Evolutionary conservation across 2,113 vertebrate genomes (phyloP).

Genomic region (Epinephelus cyanopodus): DNA sequence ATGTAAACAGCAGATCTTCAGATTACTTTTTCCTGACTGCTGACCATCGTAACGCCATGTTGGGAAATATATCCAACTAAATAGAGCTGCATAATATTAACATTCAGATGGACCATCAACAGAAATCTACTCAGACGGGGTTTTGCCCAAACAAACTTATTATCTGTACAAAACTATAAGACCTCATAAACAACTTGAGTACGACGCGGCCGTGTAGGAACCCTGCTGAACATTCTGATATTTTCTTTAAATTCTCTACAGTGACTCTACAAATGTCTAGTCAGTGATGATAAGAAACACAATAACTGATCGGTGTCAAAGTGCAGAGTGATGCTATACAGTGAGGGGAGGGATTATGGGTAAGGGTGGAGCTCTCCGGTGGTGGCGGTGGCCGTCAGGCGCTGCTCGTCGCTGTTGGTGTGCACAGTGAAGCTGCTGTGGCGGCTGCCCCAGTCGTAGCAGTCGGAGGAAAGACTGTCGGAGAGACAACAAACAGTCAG

Average conservation of each 20-base stretch:
- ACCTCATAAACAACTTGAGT: background rate
- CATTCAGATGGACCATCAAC: too few species aligned
- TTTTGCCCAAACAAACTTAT: too few species aligned
- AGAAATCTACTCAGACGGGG: too few species aligned
- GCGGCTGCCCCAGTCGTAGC: slow-evolving; percentile 90
- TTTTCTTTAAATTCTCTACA: background rate
- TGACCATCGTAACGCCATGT: too few species aligned
- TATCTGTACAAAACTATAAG: too few species aligned
- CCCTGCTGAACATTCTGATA: background rate
- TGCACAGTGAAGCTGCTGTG: slow-evolving; percentile 90
- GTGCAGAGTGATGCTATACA: slow-evolving; percentile 62
- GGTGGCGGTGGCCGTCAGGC: slow-evolving; percentile 66
- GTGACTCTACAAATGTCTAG: slow-evolving; percentile 4
- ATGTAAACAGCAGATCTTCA: too few species aligned
- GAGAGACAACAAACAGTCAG: background rate
- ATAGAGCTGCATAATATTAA: too few species aligned
- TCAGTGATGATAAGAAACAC: slow-evolving; percentile 35
- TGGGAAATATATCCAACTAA: too few species aligned
- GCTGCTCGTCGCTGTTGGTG: slow-evolving; percentile 84
- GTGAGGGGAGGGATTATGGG: slow-evolving; percentile 46
- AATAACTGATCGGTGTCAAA: slow-evolving; percentile 33
- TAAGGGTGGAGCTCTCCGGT: slow-evolving; percentile 83
- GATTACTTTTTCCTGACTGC: too few species aligned
- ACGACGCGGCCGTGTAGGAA: background rate
- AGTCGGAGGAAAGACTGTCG: slow-evolving; percentile 88